Conservation (phyloP, 2,797 vertebrate species). For the Melanotaenia trifasciata region DNA sequence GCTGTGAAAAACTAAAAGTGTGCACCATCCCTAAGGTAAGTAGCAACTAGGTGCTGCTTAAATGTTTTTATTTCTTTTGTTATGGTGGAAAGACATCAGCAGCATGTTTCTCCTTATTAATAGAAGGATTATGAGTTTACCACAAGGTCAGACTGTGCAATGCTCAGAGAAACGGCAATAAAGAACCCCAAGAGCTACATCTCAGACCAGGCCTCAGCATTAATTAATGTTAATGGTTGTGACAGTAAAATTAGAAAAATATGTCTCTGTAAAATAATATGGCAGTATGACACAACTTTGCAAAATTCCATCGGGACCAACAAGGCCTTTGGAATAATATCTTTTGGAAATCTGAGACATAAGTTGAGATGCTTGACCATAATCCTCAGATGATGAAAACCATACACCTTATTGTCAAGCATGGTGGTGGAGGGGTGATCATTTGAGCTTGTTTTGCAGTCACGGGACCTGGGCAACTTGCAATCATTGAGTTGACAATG, state of each 20-base stretch:
- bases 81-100: not conserved
- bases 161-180: not conserved
- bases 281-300: not conserved
- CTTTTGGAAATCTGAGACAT: not conserved
- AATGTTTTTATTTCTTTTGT: no score
- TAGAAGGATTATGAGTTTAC: not conserved
- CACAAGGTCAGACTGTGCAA: not conserved
- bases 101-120: not conserved
- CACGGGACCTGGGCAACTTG: not conserved
- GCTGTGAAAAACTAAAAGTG: not conserved
- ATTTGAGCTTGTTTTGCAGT: not conserved
- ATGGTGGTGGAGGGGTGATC: not conserved
- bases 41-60: not conserved
- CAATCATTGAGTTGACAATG: not conserved
- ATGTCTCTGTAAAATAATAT: no score
- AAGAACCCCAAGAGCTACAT: not conserved
- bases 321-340: not conserved
- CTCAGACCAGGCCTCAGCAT: not conserved
- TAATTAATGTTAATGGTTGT: not conserved
- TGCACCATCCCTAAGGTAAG: not conserved
- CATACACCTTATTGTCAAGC: not conserved
- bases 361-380: not conserved
- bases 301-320: not conserved
- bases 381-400: not conserved
- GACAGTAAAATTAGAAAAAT: not conserved